These are phyloP conservation scores for Morelia viridis DNA, from an alignment of 2,797 vertebrate genomes.

Conservation along the genomic window DNA sequence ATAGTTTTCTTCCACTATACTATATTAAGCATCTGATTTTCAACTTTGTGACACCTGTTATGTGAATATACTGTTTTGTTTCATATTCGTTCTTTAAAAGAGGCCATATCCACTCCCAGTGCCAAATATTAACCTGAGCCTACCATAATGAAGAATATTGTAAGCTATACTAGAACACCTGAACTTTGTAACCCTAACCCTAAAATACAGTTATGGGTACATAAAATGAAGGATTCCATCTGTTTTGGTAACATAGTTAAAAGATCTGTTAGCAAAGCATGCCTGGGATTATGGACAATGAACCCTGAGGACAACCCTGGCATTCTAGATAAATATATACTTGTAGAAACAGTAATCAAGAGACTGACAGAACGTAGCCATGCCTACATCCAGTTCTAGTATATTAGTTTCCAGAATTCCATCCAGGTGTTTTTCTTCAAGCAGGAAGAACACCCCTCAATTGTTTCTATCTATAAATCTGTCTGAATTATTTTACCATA, in stretches of 20 bases:
- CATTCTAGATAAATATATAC: too few species aligned
- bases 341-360: too few species aligned
- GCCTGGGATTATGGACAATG: too few species aligned
- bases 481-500: background rate
- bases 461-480: background rate
- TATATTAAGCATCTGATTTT: background rate
- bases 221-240: background rate
- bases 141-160: too few species aligned
- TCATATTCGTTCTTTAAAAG: background rate
- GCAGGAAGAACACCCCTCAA: background rate
- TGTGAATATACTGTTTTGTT: background rate
- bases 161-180: background rate
- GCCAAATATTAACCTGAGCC: too few species aligned
- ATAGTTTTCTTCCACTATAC: slow-evolving; percentile 7
- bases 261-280: background rate
- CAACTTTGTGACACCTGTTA: slow-evolving; percentile 15
- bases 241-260: background rate
- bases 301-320: too few species aligned
- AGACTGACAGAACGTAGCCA: background rate
- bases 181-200: background rate
- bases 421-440: background rate
- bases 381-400: background rate
- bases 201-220: background rate
- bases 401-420: background rate
- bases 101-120: background rate